Evolutionary conservation across 2,797 vertebrate species (phyloP), one percentile per base, ranked within the genome.

Genomic region (Manis crassicaudata): DNA sequence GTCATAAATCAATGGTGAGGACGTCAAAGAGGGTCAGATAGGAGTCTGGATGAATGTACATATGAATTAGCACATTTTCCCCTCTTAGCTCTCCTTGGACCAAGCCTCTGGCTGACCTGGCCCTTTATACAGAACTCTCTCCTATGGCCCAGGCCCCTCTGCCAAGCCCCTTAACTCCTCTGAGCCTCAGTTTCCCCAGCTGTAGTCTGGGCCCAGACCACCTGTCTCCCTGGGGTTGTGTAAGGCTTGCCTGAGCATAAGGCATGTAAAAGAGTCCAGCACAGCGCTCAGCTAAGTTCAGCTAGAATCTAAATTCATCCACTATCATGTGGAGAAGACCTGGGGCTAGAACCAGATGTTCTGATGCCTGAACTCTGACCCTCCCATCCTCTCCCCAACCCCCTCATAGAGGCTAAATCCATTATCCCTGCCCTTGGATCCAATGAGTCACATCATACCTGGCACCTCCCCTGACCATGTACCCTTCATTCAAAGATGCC

Each of bases 401-500:
- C 10, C 46, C 2, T 16, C 65, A 46, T 37, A 90, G n/a, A 92
- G 2, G 17, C 87, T 83, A 63, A 75, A 23, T 6, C 27, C 62
- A 83, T 5, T 0, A 16, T 50, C 29, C 16, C n/a, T 60, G 5
- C 37, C 13, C 56, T 27, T 13, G 5, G 40, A 29, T 23, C 20
- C 96, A 73, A 37, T 1, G 25, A 88, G 29, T 25, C 58, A 10
- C 0, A 2, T 73, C 40, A n/a, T 27, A 21, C 16, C 1, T 0
- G 3, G 40, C 7, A 5, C 58, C 29, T 56, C 56, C 52, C 40
- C 58, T 13, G 73, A 37, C 3, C n/a, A 58, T 0, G 0, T 0
- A 6, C 54, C 80, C 56, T 35, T 88, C 79, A 3, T 25, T 23
- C 37, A 21, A 9, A 77, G 46, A 7, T 5, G 7, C 32, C 4